Conservation (phyloP, 2,888 invertebrate genomes). For the Cryptops parisi region DNA sequence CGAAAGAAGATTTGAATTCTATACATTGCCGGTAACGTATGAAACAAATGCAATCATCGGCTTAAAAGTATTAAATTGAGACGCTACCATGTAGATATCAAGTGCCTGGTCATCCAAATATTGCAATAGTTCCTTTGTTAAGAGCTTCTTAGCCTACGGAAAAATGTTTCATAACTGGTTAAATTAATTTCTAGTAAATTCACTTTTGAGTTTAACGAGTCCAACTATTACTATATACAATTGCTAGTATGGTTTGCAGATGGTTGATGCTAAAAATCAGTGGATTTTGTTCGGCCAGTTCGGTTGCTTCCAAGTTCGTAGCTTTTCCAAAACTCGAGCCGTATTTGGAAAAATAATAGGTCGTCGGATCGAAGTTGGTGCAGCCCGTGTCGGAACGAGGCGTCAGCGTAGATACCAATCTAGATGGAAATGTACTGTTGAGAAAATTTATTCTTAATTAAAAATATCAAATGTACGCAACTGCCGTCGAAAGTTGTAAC, state of each 20-base stretch:
- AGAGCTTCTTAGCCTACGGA: constrained; percentile 55
- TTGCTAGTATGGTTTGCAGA: constrained; percentile 28
- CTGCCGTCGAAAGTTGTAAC: no score
- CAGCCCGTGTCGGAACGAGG: no score
- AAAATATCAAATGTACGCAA: no score
- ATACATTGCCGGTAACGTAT: no score
- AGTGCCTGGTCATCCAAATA: constrained; percentile 71
- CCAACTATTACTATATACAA: constrained; percentile 23
- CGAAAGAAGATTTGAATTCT: no score
- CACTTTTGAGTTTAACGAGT: background rate
- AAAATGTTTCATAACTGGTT: background rate
- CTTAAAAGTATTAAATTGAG: no score
- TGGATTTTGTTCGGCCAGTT: constrained; percentile 23
- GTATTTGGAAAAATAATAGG: constrained; percentile 78
- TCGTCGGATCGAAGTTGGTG: constrained; percentile 38
- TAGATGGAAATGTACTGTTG: no score
- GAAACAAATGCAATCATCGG: no score
- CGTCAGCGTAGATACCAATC: no score
- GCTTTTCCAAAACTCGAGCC: constrained; percentile 61
- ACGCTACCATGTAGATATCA: constrained; percentile 57
- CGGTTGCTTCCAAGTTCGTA: constrained; percentile 20
- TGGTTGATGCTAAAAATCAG: constrained; percentile 28
- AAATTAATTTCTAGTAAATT: background rate
- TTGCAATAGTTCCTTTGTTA: constrained; percentile 65
- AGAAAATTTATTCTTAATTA: background rate